Percentiles rank a stretch among this genome's conserved stretches.
phyloP scores from a whole-genome alignment of 2,888 invertebrate species.

The Drosophila prostipennis region DNA sequence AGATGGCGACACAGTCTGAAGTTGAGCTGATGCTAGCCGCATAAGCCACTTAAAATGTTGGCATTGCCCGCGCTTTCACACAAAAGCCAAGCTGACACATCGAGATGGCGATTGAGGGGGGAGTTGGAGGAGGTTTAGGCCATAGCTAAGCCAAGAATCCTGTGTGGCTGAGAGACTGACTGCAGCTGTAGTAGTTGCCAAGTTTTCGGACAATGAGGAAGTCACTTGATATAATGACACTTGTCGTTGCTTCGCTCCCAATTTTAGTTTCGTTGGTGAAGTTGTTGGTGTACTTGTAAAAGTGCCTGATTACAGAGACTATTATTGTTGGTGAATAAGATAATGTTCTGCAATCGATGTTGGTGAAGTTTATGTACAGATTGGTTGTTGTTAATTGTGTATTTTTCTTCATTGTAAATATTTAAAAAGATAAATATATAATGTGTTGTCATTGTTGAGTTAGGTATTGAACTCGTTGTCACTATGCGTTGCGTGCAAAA shows the following conservation, averaged over 20 bases:
- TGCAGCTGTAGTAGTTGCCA: constrained; percentile 20
- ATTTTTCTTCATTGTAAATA: too few species aligned
- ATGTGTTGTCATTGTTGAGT: too few species aligned
- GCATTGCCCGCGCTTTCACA: constrained; percentile 52
- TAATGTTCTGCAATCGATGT: neutral
- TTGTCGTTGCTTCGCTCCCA: constrained; percentile 57
- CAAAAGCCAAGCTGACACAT: constrained; percentile 38
- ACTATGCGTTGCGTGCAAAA: constrained; percentile 58
- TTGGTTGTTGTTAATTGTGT: too few species aligned
- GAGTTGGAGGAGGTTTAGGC: constrained; percentile 35
- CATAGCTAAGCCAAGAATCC: constrained; percentile 18
- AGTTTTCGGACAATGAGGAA: constrained; percentile 59
- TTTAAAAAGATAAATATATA: too few species aligned
- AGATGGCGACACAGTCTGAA: constrained; percentile 18
- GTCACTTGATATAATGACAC: constrained; percentile 78
- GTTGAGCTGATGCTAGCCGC: constrained; percentile 31
- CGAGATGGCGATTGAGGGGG: neutral
- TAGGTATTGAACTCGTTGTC: constrained; percentile 1
- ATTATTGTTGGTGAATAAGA: neutral
- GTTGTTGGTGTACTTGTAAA: neutral
- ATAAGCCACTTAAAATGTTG: constrained; percentile 76
- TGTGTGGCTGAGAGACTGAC: constrained; percentile 8
- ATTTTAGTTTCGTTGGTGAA: neutral
- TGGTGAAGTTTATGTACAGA: neutral
- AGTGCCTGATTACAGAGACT: neutral